These are phyloP conservation scores for Phylloscopus trochiloides DNA, from an alignment of 2,113 vertebrate genomes.

Conservation along the genomic window DNA sequence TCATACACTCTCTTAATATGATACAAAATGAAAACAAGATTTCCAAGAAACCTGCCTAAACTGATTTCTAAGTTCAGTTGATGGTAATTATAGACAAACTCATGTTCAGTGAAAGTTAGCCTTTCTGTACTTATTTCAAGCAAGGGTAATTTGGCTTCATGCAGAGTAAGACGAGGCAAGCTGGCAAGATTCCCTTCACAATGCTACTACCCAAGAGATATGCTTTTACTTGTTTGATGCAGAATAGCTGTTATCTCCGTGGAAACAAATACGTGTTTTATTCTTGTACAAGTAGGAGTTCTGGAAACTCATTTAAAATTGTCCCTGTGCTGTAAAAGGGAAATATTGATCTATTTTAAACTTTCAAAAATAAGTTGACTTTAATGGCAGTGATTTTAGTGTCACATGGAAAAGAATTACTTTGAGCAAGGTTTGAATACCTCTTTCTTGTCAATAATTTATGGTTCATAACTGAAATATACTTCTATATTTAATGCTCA, in stretches of 20 bases:
- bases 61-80: neutral
- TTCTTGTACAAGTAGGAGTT: neutral
- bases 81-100: neutral
- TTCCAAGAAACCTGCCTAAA: neutral
- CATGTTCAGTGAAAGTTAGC: neutral
- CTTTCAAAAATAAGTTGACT: slow-evolving; percentile 23
- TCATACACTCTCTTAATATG: neutral
- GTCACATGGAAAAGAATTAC: neutral
- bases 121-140: neutral
- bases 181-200: neutral
- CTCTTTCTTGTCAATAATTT: neutral
- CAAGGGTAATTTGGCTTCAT: neutral
- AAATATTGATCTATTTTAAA: slow-evolving; percentile 1
- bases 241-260: neutral
- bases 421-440: neutral
- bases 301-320: neutral
- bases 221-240: neutral
- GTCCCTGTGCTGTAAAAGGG: neutral
- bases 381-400: neutral
- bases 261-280: neutral
- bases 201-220: neutral
- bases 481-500: neutral
- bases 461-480: neutral
- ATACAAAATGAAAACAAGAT: neutral
- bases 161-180: neutral